Evolutionary conservation across 1,140 invertebrate species (phyloP).

Genomic region (Drosophila quadrilineata): DNA sequence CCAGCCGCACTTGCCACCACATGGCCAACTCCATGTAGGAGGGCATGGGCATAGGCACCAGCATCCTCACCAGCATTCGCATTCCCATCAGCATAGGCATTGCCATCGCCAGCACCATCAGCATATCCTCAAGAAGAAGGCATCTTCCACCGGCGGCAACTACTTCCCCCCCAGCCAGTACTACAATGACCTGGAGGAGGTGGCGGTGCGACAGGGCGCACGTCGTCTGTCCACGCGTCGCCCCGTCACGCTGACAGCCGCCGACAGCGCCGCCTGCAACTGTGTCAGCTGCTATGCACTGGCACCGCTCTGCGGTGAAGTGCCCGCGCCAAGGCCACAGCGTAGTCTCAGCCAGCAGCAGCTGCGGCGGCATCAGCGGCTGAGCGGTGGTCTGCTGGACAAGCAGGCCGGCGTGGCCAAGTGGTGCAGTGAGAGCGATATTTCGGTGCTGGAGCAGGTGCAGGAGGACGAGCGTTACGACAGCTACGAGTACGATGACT

Average conservation of each 20-base stretch:
- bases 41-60: slow-evolving; percentile 27
- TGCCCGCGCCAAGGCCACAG: slow-evolving; percentile 62
- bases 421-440: slow-evolving; percentile 80
- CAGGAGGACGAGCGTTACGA: slow-evolving; percentile 56
- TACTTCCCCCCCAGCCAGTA: slow-evolving; percentile 35
- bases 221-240: slow-evolving; percentile 57
- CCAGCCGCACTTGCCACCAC: slow-evolving; percentile 10
- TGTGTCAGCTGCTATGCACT: slow-evolving; percentile 76
- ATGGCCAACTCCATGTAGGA: slow-evolving; percentile 31
- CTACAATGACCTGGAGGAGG: slow-evolving; percentile 62
- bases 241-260: slow-evolving; percentile 11
- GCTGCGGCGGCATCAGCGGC: slow-evolving; percentile 63
- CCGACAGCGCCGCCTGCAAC: slow-evolving; percentile 49
- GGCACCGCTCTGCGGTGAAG: slow-evolving; percentile 67
- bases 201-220: slow-evolving; percentile 42
- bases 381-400: slow-evolving; percentile 58
- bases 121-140: slow-evolving; percentile 1
- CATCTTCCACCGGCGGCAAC: slow-evolving; percentile 1
- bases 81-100: slow-evolving; percentile 15
- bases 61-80: slow-evolving; percentile 27
- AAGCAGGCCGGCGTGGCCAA: slow-evolving; percentile 54
- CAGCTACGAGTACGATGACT: slow-evolving; percentile 67
- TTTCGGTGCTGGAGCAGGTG: slow-evolving; percentile 70
- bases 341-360: slow-evolving; percentile 75
- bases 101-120: slow-evolving; percentile 27